A percentile compares a stretch with the other conserved stretches of the same genome.
Evolutionary conservation across 1,140 invertebrate genomes (phyloP).

Genomic region (Drosophila eugracilis): DNA sequence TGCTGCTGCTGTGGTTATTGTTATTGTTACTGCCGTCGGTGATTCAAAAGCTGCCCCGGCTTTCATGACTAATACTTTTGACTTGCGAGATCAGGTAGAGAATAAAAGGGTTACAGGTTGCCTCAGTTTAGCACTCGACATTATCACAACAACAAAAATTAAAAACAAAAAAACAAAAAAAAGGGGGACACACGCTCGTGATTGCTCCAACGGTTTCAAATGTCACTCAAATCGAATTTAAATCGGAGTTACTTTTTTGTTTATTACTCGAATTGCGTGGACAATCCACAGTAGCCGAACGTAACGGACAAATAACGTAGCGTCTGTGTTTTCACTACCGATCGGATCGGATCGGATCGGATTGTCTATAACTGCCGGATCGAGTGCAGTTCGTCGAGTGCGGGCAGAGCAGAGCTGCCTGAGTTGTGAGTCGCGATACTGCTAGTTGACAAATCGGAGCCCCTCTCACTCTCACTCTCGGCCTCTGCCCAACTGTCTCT

Average conservation of each 20-base stretch:
- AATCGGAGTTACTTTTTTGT: conserved; percentile 18
- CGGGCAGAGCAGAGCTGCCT: conserved; percentile 8
- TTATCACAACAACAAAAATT: conserved; percentile 28
- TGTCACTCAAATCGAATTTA: conserved; percentile 18
- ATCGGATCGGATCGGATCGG: conserved; percentile 16
- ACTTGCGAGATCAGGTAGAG: conserved; percentile 36
- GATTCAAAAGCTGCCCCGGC: conserved; percentile 65
- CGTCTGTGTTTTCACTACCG: conserved; percentile 5
- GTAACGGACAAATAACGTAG: conserved; percentile 36
- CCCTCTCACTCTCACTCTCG: conserved; percentile 30
- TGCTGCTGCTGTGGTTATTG: conserved; percentile 25
- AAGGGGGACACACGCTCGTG: background rate
- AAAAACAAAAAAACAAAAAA: background rate
- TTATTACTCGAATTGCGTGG: conserved; percentile 1
- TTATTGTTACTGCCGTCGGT: conserved; percentile 15
- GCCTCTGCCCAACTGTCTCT: conserved; percentile 18
- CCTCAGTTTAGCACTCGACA: conserved; percentile 14
- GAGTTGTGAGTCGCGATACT: conserved; percentile 43
- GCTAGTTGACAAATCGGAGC: conserved; percentile 53
- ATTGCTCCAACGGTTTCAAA: conserved; percentile 4
- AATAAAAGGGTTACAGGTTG: conserved; percentile 41
- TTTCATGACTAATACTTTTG: conserved; percentile 72
- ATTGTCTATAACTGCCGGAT: conserved; percentile 34
- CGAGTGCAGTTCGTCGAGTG: conserved; percentile 66
- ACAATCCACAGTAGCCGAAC: conserved; percentile 17